Evolutionary conservation across 2,888 invertebrate species (phyloP).

Genomic region (Tetragonula carbonaria): DNA sequence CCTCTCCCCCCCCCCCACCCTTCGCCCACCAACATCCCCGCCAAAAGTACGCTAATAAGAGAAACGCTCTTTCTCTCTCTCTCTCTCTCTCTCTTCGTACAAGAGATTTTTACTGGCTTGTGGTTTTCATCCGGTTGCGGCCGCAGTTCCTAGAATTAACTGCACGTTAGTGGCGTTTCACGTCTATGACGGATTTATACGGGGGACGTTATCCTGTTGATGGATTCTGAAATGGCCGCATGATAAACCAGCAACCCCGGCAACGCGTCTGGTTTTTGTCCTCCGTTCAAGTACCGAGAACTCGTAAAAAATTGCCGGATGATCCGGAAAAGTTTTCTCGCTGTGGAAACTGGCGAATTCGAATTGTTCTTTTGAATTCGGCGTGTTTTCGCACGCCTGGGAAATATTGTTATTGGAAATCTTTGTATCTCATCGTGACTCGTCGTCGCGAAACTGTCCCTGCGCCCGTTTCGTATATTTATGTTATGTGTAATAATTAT

Average conservation of each 20-base stretch:
- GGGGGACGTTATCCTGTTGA: not conserved
- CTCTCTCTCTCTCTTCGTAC: not conserved
- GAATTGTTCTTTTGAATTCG: too few relatives aligned
- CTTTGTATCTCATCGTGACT: too few relatives aligned
- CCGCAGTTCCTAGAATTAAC: not conserved
- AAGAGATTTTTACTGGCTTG: not conserved
- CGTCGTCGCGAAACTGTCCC: too few relatives aligned
- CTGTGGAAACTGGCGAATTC: not conserved
- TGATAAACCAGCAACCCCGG: not conserved
- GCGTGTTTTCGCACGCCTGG: too few relatives aligned
- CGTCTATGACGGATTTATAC: constrained; percentile 2
- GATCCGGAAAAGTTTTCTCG: not conserved
- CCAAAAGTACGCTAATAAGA: not conserved
- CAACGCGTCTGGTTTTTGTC: not conserved
- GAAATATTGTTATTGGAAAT: too few relatives aligned
- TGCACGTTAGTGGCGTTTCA: not conserved
- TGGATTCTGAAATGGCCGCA: not conserved
- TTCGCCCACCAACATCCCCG: too few relatives aligned
- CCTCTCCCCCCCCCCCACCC: too few relatives aligned
- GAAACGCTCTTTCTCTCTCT: not conserved
- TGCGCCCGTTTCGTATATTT: too few relatives aligned
- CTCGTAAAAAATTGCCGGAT: not conserved
- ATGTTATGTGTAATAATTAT: too few relatives aligned
- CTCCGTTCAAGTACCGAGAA: not conserved
- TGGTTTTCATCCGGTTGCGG: not conserved